Evolutionary conservation across 1,140 invertebrate genomes (phyloP), one percentile per base, ranked within the genome.

Genomic region (Macrocentrus cingulum): DNA sequence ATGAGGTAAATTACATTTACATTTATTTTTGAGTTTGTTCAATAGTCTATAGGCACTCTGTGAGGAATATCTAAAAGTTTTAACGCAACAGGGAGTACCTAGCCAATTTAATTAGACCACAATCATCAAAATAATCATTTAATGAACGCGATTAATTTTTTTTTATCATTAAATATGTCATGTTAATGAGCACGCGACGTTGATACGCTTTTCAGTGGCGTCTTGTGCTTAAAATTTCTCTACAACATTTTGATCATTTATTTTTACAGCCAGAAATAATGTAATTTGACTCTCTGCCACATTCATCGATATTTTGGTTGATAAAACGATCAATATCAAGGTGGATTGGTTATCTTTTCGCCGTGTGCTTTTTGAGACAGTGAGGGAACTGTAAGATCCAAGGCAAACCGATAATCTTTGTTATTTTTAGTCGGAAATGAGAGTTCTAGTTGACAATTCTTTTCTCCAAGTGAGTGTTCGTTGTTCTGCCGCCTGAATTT

Each of bases 381-480:
- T 19, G 46, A 20, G 18, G 18, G 9, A 41, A 13, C 25, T 5
- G 25, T 15, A 37, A 11, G 13, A 18, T 32, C 46, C 46, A 46
- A 11, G 23, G 77, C 74, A 44, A 77, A 77, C 75, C 74, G 70
- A 13, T 66, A 53, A 29, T 62, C 57, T 19, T 61, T 58, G 25
- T 16, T 66, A 16, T 18, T 66, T 37, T 65, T 71, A 23, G 66
- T 66, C 15, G 76, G 69, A 9, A 77, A 56, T 11, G 65, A 81
- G 9, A 84, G 63, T 61, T 86, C 82, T 11, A 87, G 71, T 5
- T 81, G 66, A 0, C 83, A 84, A 19, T 87, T 87, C 32, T 83
- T 84, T 34, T 81, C 80, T 59, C 87, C 85, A 25, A 86, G n/a
- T 78, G 4, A 84, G 79, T 7, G 82, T 84, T 1, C 85, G 80